Evolutionary conservation across 1,140 invertebrate species (phyloP).

Genomic region (Oryctes rhinoceros): DNA sequence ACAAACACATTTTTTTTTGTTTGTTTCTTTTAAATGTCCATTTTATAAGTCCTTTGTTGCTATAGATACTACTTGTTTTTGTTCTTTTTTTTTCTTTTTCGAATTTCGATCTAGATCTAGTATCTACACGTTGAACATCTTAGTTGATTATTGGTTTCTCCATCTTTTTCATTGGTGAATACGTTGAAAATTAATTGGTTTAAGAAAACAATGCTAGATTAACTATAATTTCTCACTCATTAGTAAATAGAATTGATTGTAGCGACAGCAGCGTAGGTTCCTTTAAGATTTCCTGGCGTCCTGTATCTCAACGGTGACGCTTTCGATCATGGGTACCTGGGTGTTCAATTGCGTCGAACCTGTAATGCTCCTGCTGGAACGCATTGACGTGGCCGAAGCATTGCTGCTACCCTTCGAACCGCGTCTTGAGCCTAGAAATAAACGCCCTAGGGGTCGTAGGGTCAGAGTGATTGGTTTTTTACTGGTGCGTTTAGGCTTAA

Average conservation of each 20-base stretch:
- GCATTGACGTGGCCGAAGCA: slow-evolving; percentile 68
- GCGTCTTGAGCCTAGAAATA: slow-evolving; percentile 71
- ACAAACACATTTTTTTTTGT: not conserved
- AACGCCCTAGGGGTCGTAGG: slow-evolving; percentile 58
- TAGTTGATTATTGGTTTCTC: too few relatives aligned
- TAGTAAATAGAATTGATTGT: slow-evolving; percentile 15
- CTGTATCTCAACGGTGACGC: slow-evolving; percentile 68
- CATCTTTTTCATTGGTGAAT: too few relatives aligned
- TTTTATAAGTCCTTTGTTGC: not conserved
- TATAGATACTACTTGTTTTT: too few relatives aligned
- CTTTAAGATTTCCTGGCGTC: slow-evolving; percentile 31
- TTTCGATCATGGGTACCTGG: slow-evolving; percentile 62
- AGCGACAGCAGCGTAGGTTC: not conserved
- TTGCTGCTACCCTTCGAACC: slow-evolving; percentile 74
- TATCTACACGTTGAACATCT: too few relatives aligned
- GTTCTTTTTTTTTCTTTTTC: too few relatives aligned
- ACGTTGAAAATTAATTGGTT: too few relatives aligned
- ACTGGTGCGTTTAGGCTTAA: slow-evolving; percentile 31
- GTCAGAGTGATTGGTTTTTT: slow-evolving; percentile 44
- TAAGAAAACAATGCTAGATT: too few relatives aligned
- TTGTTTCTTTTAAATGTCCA: not conserved
- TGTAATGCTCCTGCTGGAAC: slow-evolving; percentile 62
- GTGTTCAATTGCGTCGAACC: not conserved
- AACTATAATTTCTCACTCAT: not conserved
- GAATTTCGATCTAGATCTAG: too few relatives aligned